Conservation (phyloP, 2,113 vertebrate species). For the Vulpes lagopus region DNA sequence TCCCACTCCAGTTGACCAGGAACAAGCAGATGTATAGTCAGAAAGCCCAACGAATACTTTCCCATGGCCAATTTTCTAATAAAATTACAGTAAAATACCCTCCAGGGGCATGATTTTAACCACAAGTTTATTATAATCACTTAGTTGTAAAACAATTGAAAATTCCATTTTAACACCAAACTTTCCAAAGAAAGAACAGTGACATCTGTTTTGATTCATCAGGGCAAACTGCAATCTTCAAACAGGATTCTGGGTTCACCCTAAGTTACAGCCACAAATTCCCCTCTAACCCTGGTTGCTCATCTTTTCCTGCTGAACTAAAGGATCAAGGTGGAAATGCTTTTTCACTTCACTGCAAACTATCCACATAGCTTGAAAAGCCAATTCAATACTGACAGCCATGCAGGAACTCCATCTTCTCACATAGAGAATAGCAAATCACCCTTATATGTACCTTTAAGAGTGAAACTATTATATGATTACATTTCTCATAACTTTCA, state of each 20-base stretch:
- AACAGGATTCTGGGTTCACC: background rate
- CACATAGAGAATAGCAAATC: background rate
- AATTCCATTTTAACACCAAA: conserved; percentile 65
- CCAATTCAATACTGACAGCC: background rate
- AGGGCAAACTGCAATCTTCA: background rate
- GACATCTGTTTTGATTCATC: background rate
- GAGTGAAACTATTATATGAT: background rate
- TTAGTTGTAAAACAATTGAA: conserved; percentile 64
- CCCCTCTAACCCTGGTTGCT: background rate
- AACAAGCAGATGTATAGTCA: conserved; percentile 45
- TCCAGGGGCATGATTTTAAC: conserved; percentile 48
- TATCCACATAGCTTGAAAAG: background rate
- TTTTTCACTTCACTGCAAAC: background rate
- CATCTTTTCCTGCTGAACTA: background rate
- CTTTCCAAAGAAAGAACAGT: conserved; percentile 22
- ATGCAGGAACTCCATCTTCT: background rate
- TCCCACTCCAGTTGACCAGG: background rate
- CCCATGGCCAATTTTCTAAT: conserved; percentile 67
- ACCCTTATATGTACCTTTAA: background rate
- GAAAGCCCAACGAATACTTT: conserved; percentile 60
- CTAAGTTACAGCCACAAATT: background rate
- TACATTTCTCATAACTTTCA: background rate
- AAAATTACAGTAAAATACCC: conserved; percentile 62
- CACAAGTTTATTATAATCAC: conserved; percentile 67
- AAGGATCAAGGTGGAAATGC: background rate